Evolutionary conservation across 2,797 vertebrate genomes (phyloP), one percentile per base, ranked within the genome.

Genomic region (Chiroxiphia lanceolata): DNA sequence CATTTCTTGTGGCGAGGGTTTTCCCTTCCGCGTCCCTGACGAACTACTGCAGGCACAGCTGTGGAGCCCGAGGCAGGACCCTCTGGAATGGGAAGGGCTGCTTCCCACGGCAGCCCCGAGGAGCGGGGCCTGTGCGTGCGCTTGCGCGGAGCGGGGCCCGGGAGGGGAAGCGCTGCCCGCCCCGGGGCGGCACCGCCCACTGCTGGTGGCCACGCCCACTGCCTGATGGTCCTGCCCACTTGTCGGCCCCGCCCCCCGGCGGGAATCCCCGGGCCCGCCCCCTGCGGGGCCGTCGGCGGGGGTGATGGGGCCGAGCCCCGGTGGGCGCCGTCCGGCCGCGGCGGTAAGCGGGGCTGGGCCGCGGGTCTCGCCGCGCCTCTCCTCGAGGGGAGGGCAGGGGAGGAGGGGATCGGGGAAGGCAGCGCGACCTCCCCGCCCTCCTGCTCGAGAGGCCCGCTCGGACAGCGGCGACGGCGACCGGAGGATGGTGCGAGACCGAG

Each of bases 71-170:
- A 17, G 10, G 10, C 10, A 18, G 9, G 16, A 11, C 50, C 50
- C 15, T 6, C 33, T 2, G 38, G 0, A 5, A 2, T 0, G 19
- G 10, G 2, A 13, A 9, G 5, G 3, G 2, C 10, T 45, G 11
- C 38, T 34, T 3, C 68, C 44, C 34, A 45, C 38, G 16, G 23
- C 29, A 19, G 13, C 29, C 16, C 29, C 29, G 7, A 19, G 23
- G 67, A 68, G 67, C 59, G 36, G 50, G 34, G 19, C 44, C 42
- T 6, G 26, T 23, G 21, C 20, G 27, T 31, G 51, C 60, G 21
- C 13, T 11, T 3, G 21, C 31, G 27, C 25, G 31, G 20, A 26
- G 38, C 31, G 61, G 29, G 27, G 47, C 36, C 27, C 7, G 9
- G 20, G 29, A 53, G 17, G 29, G 11, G 17, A 12, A 31, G 51